phyloP scores from a whole-genome alignment of 2,113 vertebrate species.

The Spilogale gracilis region DNA sequence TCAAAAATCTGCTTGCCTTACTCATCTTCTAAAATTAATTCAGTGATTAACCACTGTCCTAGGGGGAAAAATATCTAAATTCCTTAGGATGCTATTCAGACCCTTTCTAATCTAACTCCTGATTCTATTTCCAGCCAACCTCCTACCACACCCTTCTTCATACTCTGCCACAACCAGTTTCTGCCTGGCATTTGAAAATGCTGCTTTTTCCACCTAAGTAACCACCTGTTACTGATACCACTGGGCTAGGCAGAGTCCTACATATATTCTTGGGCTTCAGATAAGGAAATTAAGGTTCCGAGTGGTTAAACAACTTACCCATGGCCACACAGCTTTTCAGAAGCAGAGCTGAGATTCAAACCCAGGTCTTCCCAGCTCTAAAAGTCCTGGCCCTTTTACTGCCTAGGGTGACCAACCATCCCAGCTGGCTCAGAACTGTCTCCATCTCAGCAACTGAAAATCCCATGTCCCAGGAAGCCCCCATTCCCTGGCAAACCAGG shows the following conservation, averaged over 20 bases:
- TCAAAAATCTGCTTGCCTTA: constrained; percentile 1
- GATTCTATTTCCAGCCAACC: background rate
- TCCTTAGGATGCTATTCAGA: constrained; percentile 32
- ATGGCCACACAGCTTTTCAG: background rate
- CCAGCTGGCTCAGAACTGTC: background rate
- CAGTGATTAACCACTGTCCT: background rate
- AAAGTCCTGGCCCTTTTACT: background rate
- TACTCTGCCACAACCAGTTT: background rate
- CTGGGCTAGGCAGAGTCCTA: background rate
- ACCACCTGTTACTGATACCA: background rate
- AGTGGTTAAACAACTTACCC: background rate
- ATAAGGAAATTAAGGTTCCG: background rate
- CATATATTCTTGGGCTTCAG: background rate
- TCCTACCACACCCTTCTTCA: background rate
- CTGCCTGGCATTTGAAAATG: background rate
- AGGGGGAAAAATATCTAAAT: background rate
- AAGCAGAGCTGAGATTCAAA: background rate
- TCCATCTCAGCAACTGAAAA: background rate
- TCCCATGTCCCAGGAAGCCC: background rate
- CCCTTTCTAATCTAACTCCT: background rate
- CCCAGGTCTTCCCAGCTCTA: background rate
- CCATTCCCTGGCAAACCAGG: background rate
- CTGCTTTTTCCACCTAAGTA: background rate
- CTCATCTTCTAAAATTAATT: constrained; percentile 49
- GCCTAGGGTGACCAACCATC: background rate